These are phyloP conservation scores for Cyrtodaria siliqua DNA, from an alignment of 2,888 invertebrate species.

Conservation along the genomic window DNA sequence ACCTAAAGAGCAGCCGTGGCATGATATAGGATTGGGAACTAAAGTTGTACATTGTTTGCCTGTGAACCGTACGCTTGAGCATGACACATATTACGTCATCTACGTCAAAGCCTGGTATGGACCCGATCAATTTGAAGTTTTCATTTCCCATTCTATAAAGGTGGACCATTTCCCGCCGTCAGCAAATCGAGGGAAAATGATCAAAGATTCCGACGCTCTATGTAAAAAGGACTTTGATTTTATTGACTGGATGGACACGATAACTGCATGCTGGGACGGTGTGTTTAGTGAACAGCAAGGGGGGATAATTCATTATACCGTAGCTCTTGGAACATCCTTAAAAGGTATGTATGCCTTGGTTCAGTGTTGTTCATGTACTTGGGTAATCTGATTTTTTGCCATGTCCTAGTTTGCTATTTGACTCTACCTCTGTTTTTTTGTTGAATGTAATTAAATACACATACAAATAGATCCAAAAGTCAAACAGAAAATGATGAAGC, in stretches of 20 bases:
- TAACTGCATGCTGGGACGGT: conserved; percentile 56
- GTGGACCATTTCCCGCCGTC: conserved; percentile 60
- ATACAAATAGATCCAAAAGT: too few species aligned
- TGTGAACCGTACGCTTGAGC: conserved; percentile 12
- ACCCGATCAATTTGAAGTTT: conserved; percentile 21
- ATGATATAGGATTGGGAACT: conserved; percentile 50
- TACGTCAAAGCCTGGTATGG: conserved; percentile 64
- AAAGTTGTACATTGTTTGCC: conserved; percentile 55
- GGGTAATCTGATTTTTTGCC: too few species aligned
- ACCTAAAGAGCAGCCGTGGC: conserved; percentile 57
- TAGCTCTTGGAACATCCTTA: conserved; percentile 51
- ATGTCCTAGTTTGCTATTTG: too few species aligned
- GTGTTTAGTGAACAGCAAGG: conserved; percentile 53
- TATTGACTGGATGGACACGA: conserved; percentile 30
- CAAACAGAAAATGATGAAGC: too few species aligned
- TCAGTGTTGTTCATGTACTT: too few species aligned
- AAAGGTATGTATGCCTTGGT: too few species aligned
- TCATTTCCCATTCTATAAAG: conserved; percentile 39
- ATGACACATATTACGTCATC: conserved; percentile 44
- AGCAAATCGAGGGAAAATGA: conserved; percentile 30
- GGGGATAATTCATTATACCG: conserved; percentile 15
- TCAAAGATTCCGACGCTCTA: conserved; percentile 49
- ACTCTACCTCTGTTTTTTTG: too few species aligned
- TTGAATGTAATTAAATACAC: too few species aligned
- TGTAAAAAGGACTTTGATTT: conserved; percentile 50